Conservation (phyloP, 2,888 invertebrate genomes). For the Drosophila diplacantha region DNA sequence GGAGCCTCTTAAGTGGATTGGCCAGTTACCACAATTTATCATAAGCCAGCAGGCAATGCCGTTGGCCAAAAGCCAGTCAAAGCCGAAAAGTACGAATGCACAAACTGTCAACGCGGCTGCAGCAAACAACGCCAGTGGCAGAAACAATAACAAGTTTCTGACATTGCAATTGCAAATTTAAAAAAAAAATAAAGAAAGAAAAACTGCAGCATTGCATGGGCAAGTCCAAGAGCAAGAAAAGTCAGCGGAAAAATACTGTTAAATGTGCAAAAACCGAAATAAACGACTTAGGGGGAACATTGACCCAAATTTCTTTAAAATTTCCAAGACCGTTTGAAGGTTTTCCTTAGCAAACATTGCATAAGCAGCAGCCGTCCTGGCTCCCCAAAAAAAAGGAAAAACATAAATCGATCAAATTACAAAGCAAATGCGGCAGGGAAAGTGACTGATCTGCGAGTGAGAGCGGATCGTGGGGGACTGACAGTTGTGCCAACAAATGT, state of each 20-base stretch:
- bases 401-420: slow-evolving; percentile 59
- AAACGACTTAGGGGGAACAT: slow-evolving; percentile 45
- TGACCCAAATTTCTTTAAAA: slow-evolving; percentile 55
- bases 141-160: slow-evolving; percentile 45
- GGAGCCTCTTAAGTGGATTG: slow-evolving; percentile 15
- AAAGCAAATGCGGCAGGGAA: slow-evolving; percentile 52
- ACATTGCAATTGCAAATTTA: slow-evolving; percentile 39
- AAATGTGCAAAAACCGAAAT: slow-evolving; percentile 53
- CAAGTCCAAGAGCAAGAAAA: slow-evolving; percentile 72
- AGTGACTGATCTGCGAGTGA: slow-evolving; percentile 17
- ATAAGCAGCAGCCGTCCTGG: slow-evolving; percentile 63
- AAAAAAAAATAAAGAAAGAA: slow-evolving; percentile 22
- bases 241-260: slow-evolving; percentile 61
- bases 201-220: slow-evolving; percentile 61
- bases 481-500: slow-evolving; percentile 69
- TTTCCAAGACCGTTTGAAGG: slow-evolving; percentile 49
- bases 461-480: slow-evolving; percentile 26
- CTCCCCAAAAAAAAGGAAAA: slow-evolving; percentile 25
- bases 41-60: slow-evolving; percentile 1
- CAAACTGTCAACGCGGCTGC: slow-evolving; percentile 52
- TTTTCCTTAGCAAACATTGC: slow-evolving; percentile 55
- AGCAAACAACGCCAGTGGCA: slow-evolving; percentile 12
- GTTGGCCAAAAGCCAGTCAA: slow-evolving; percentile 28
- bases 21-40: slow-evolving; percentile 25
- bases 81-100: slow-evolving; percentile 21